phyloP scores from a whole-genome alignment of 1,140 invertebrate species.

The Euura saliciscinereae region DNA sequence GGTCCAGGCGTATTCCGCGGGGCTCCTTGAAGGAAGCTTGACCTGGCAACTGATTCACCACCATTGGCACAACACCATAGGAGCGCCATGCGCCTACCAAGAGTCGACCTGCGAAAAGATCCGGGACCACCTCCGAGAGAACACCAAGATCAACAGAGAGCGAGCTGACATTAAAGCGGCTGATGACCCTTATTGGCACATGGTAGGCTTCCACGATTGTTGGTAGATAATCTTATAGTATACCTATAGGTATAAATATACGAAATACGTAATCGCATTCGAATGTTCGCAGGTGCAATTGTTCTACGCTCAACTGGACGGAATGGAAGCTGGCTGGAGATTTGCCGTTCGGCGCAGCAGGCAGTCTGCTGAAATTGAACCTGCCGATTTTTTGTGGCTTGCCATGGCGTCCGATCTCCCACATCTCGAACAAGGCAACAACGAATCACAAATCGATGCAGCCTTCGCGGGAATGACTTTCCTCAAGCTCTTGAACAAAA shows the following conservation, averaged over 20 bases:
- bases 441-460: constrained; percentile 29
- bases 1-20: constrained; percentile 87
- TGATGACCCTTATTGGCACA: constrained; percentile 79
- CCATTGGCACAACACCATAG: constrained; percentile 81
- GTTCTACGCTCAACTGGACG: constrained; percentile 74
- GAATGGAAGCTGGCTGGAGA: constrained; percentile 71
- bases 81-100: constrained; percentile 68
- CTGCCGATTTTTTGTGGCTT: constrained; percentile 74
- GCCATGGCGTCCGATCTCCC: constrained; percentile 80
- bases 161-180: constrained; percentile 59
- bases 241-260: not conserved
- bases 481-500: constrained; percentile 39
- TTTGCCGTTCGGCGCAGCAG: constrained; percentile 69
- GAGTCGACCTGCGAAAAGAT: constrained; percentile 73
- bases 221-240: not conserved
- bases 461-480: constrained; percentile 42
- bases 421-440: constrained; percentile 66
- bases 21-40: constrained; percentile 83
- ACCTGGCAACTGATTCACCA: constrained; percentile 83
- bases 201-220: constrained; percentile 60
- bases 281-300: constrained; percentile 63
- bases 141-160: constrained; percentile 67
- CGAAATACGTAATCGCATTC: constrained; percentile 5
- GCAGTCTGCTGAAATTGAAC: constrained; percentile 65
- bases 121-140: constrained; percentile 69